Percentiles rank a stretch among this genome's conserved stretches.
These are phyloP conservation scores for Eurytemora carolleeae DNA, from an alignment of 1,140 invertebrate genomes.

Conservation along the genomic window DNA sequence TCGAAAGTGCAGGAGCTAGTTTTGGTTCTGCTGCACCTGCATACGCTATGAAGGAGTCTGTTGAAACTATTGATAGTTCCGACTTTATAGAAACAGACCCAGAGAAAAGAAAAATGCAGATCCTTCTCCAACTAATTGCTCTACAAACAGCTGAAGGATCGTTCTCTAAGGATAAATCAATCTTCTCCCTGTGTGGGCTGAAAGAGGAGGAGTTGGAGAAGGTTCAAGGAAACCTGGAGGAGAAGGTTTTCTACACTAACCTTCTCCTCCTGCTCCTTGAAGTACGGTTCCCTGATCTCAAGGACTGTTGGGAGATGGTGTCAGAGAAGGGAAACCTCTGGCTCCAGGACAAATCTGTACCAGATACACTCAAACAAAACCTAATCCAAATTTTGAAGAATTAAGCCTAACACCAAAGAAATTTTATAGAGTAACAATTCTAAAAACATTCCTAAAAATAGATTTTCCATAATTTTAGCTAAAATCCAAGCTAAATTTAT, in stretches of 20 bases:
- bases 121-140: conserved; percentile 4
- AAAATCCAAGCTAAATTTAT: no score
- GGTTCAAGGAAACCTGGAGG: not conserved
- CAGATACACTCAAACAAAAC: no score
- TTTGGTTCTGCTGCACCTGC: no score
- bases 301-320: conserved; percentile 4
- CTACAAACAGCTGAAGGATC: conserved; percentile 3
- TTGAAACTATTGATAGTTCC: not conserved
- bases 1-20: no score
- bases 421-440: no score
- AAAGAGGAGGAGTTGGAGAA: not conserved
- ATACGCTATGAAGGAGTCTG: no score
- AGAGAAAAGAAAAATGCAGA: not conserved
- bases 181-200: not conserved
- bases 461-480: no score
- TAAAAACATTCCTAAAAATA: no score
- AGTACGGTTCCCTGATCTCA: not conserved
- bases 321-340: conserved; percentile 1
- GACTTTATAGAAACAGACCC: not conserved
- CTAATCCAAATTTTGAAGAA: no score
- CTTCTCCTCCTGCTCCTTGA: not conserved
- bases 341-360: no score
- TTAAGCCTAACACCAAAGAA: no score
- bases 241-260: not conserved
- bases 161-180: not conserved